phyloP scores from a whole-genome alignment of 35 echinoderm and acorn worm genomes.

The Heliocidaris tuberculata region DNA sequence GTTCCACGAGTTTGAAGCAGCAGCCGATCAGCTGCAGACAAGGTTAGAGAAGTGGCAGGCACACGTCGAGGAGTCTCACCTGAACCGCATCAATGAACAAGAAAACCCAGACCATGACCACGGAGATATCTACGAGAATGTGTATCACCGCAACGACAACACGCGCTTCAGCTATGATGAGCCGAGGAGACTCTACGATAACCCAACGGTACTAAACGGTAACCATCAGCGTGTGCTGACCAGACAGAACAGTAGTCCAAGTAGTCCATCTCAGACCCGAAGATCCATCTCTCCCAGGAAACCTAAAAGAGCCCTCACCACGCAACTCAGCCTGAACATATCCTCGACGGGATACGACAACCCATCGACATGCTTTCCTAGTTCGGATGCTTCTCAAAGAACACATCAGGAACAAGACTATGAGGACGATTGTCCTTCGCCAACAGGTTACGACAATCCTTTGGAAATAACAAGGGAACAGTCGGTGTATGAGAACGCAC shows the following conservation, averaged over 20 bases:
- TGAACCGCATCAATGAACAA: constrained; percentile 16
- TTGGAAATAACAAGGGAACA: background rate
- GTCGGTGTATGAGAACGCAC: background rate
- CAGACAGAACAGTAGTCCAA: constrained; percentile 2
- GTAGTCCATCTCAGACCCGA: background rate
- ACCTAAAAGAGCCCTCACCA: background rate
- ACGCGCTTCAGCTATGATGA: background rate
- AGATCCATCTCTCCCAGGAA: constrained; percentile 5
- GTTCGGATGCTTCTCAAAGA: background rate
- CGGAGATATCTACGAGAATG: constrained; percentile 31
- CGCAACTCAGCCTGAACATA: background rate
- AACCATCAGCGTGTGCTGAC: constrained; percentile 2
- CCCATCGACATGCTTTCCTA: background rate
- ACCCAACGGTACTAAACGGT: constrained; percentile 17
- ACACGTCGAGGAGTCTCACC: constrained; percentile 27
- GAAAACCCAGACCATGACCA: background rate
- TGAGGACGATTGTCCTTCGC: constrained; percentile 25
- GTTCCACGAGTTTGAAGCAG: constrained; percentile 38
- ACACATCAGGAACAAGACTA: background rate
- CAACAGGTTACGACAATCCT: constrained; percentile 20
- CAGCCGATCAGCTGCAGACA: constrained; percentile 29
- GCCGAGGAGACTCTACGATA: background rate
- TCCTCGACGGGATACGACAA: background rate
- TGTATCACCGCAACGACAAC: background rate
- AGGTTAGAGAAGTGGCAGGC: constrained; percentile 42